Percentiles rank a stretch among this genome's conserved stretches.
Conservation (phyloP, 1,140 invertebrate species). For the Microplitis mediator region DNA sequence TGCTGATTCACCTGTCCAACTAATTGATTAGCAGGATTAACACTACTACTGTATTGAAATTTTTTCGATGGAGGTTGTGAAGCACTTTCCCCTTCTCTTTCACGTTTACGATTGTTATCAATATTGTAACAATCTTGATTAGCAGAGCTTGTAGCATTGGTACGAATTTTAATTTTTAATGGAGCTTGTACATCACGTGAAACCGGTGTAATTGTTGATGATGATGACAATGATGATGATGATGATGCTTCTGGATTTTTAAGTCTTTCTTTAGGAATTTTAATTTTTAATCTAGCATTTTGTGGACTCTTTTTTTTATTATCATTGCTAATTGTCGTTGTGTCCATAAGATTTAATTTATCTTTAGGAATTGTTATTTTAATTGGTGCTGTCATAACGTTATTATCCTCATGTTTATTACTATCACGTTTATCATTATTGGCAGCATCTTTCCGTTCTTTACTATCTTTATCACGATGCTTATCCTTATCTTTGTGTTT, state of each 20-base stretch:
- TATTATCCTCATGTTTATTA: constrained; percentile 9
- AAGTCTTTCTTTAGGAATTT: constrained; percentile 69
- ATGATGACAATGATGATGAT: too few species aligned
- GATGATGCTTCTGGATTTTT: constrained; percentile 46
- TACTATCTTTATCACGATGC: constrained; percentile 60
- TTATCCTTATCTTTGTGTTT: constrained; percentile 67
- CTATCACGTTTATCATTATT: constrained; percentile 28
- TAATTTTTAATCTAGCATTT: constrained; percentile 65
- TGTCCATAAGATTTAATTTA: constrained; percentile 59
- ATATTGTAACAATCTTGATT: not conserved
- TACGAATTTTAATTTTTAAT: constrained; percentile 66
- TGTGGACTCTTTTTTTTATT: constrained; percentile 37
- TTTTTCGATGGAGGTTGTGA: constrained; percentile 1
- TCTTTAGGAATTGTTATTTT: constrained; percentile 75
- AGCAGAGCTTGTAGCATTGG: constrained; percentile 32
- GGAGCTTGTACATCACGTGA: constrained; percentile 41
- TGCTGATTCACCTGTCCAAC: not conserved
- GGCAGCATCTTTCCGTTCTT: not conserved
- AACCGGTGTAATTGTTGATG: constrained; percentile 36
- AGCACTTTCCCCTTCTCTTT: constrained; percentile 25
- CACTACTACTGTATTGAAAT: not conserved
- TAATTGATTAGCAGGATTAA: not conserved
- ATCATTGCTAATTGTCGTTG: constrained; percentile 34
- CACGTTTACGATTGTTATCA: constrained; percentile 42
- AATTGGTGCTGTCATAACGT: constrained; percentile 56